These are phyloP conservation scores for Synergus japonicus DNA, from an alignment of 2,888 invertebrate genomes.

Conservation along the genomic window DNA sequence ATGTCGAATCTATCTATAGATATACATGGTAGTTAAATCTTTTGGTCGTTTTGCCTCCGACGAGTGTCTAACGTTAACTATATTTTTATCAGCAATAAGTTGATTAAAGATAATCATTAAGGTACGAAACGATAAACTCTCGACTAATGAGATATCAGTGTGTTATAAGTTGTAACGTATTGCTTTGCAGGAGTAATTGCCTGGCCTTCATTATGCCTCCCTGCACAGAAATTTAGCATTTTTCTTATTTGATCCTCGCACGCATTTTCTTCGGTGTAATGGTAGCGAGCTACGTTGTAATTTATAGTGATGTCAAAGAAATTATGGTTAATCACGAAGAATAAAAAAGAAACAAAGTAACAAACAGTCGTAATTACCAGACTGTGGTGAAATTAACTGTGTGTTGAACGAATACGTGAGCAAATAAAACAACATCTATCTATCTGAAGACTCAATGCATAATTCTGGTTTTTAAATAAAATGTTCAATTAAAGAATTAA, in stretches of 20 bases:
- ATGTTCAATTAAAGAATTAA: no score
- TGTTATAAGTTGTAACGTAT: neutral
- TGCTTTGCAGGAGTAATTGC: slow-evolving; percentile 23
- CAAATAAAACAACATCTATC: neutral
- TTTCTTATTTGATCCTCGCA: neutral
- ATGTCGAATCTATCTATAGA: neutral
- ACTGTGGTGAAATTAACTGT: slow-evolving; percentile 14
- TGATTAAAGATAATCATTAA: slow-evolving; percentile 33
- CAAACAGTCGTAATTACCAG: slow-evolving; percentile 37
- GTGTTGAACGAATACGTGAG: neutral
- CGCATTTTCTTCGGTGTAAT: slow-evolving; percentile 7
- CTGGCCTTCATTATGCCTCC: slow-evolving; percentile 25
- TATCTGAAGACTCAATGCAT: neutral
- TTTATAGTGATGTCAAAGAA: slow-evolving; percentile 36
- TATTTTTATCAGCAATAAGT: neutral
- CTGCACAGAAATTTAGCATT: slow-evolving; percentile 12
- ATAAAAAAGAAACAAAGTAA: slow-evolving; percentile 19
- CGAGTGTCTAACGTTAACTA: neutral
- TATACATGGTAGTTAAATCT: neutral
- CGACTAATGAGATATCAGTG: slow-evolving; percentile 17
- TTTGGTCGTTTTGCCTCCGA: neutral
- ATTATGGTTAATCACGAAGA: slow-evolving; percentile 29
- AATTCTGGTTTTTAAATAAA: neutral
- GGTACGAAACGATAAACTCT: slow-evolving; percentile 24
- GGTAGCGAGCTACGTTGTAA: slow-evolving; percentile 26